phyloP scores from a whole-genome alignment of 2,797 vertebrate genomes.

The Merluccius polli region DNA sequence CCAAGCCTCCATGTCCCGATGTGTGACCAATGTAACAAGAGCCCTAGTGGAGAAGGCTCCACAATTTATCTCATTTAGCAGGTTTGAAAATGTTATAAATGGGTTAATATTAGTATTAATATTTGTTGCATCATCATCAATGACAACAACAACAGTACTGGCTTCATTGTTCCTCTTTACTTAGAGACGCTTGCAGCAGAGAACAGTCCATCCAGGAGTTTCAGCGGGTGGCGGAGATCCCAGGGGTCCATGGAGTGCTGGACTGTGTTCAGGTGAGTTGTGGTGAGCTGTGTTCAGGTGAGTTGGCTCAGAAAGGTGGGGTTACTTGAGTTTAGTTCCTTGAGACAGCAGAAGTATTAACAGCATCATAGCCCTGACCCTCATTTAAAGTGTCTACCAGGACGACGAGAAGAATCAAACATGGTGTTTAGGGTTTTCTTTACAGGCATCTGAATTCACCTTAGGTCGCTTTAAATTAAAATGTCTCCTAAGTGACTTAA shows the following conservation, averaged over 20 bases:
- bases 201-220: constrained; percentile 87
- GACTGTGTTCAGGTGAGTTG: constrained; percentile 75
- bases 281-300: constrained; percentile 83
- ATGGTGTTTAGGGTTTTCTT: too few relatives aligned
- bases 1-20: constrained; percentile 97
- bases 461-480: background rate
- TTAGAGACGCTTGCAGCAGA: constrained; percentile 33
- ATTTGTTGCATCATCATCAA: too few relatives aligned
- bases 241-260: constrained; percentile 86
- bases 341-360: too few relatives aligned
- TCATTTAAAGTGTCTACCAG: too few relatives aligned
- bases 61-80: constrained; percentile 77
- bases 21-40: constrained; percentile 91
- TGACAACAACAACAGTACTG: too few relatives aligned
- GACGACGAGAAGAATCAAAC: background rate
- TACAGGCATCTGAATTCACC: background rate
- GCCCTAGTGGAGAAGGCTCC: constrained; percentile 88
- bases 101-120: too few relatives aligned
- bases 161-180: too few relatives aligned
- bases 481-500: too few relatives aligned
- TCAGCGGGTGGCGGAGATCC: constrained; percentile 86
- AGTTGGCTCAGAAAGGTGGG: background rate
- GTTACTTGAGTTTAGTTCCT: too few relatives aligned
- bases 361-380: too few relatives aligned
- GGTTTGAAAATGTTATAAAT: constrained; percentile 28